Evolutionary conservation across 2,888 invertebrate species (phyloP).

Genomic region (Sphaeridia pumilis): DNA sequence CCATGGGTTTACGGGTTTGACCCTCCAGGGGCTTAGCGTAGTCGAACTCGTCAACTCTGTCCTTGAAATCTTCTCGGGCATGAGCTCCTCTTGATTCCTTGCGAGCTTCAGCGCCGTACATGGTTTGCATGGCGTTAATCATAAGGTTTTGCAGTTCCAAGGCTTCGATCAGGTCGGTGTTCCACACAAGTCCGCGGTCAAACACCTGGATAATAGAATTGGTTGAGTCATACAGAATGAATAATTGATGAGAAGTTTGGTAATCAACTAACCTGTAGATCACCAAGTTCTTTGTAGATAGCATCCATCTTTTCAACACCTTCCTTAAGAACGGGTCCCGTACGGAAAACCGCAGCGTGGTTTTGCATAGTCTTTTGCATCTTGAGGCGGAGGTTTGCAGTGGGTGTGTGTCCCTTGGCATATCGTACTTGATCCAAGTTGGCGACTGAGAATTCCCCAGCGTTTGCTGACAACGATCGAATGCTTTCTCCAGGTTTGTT

Average conservation of each 20-base stretch:
- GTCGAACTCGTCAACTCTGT: conserved; percentile 81
- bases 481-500: conserved; percentile 75
- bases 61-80: conserved; percentile 89
- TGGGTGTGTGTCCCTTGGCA: conserved; percentile 63
- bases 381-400: conserved; percentile 73
- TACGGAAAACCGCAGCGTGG: conserved; percentile 95
- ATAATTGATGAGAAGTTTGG: too few species aligned
- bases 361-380: conserved; percentile 98
- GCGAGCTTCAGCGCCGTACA: conserved; percentile 78
- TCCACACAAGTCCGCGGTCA: conserved; percentile 75
- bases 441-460: conserved; percentile 83
- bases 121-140: conserved; percentile 84
- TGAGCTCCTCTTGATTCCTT: conserved; percentile 99
- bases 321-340: conserved; percentile 73
- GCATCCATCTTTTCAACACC: conserved; percentile 63
- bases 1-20: conserved; percentile 58
- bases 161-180: conserved; percentile 90
- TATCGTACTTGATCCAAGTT: conserved; percentile 76
- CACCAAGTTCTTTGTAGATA: conserved; percentile 63
- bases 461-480: conserved; percentile 51
- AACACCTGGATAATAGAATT: conserved; percentile 53
- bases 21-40: conserved; percentile 81
- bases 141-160: conserved; percentile 95
- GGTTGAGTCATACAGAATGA: too few species aligned
- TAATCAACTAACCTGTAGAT: conserved; percentile 61